Conservation (phyloP, 1,140 invertebrate species). For the Drosophila ironensis region DNA sequence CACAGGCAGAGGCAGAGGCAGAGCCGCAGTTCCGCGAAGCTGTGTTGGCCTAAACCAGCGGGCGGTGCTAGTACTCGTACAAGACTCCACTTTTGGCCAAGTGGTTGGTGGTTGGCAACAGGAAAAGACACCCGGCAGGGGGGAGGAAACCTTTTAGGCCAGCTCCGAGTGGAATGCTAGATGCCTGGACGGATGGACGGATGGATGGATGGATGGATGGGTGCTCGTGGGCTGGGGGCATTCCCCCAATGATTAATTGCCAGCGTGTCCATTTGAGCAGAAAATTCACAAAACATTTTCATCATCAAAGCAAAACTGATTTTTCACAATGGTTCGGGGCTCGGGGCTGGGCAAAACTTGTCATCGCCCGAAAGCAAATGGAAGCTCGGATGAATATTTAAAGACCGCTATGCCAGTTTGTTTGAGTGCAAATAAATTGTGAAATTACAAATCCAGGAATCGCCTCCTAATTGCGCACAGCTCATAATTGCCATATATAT, state of each 20-base stretch:
- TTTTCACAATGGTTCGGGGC: not conserved
- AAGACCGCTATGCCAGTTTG: too few relatives aligned
- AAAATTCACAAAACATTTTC: constrained; percentile 63
- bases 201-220: constrained; percentile 5
- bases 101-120: not conserved
- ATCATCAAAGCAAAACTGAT: constrained; percentile 51
- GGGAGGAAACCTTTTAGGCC: constrained; percentile 52
- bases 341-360: not conserved
- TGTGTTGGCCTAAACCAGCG: not conserved
- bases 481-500: not conserved
- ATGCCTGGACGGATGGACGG: too few relatives aligned
- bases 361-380: not conserved
- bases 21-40: too few relatives aligned
- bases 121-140: not conserved
- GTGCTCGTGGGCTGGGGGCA: not conserved
- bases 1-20: not conserved
- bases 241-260: constrained; percentile 69
- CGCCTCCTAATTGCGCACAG: not conserved
- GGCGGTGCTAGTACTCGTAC: not conserved
- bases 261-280: constrained; percentile 55
- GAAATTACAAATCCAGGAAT: constrained; percentile 14
- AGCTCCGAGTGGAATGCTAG: constrained; percentile 33
- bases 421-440: not conserved
- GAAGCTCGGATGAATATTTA: not conserved
- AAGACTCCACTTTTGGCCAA: not conserved